These are phyloP conservation scores for Ditylenchus dipsaci DNA, from an alignment of 1,140 invertebrate species.

Conservation along the genomic window DNA sequence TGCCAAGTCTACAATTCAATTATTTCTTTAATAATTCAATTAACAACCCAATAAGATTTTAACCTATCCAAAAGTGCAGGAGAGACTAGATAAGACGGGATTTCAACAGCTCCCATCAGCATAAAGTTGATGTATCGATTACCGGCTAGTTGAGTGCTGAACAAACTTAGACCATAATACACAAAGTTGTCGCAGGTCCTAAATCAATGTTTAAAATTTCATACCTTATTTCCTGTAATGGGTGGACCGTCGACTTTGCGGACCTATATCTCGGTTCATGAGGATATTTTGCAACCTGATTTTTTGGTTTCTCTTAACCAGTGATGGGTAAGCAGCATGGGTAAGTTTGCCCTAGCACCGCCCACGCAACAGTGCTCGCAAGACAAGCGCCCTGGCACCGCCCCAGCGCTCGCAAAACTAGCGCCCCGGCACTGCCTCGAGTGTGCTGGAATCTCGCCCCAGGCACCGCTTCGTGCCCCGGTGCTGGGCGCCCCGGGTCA, in stretches of 20 bases:
- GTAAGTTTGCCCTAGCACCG: too few relatives aligned
- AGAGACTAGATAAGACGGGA: slow-evolving; percentile 51
- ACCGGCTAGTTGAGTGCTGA: slow-evolving; percentile 55
- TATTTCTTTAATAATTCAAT: not conserved
- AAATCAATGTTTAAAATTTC: slow-evolving; percentile 1
- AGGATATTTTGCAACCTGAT: not conserved
- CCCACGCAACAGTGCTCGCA: too few relatives aligned
- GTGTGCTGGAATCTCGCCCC: too few relatives aligned
- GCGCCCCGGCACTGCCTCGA: too few relatives aligned
- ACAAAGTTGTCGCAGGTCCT: slow-evolving; percentile 51
- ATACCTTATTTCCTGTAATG: not conserved
- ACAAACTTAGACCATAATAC: slow-evolving; percentile 60
- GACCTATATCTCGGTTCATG: not conserved
- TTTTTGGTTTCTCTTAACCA: too few relatives aligned
- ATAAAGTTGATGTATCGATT: slow-evolving; percentile 59
- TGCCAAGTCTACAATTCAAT: slow-evolving; percentile 23
- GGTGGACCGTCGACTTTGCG: too few relatives aligned
- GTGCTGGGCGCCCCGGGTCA: too few relatives aligned
- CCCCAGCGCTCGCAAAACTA: too few relatives aligned
- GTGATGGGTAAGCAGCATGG: too few relatives aligned
- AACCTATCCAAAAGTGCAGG: slow-evolving; percentile 50
- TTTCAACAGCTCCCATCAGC: slow-evolving; percentile 55
- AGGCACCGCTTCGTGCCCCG: too few relatives aligned
- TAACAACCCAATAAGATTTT: not conserved
- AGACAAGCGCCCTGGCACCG: too few relatives aligned